These are phyloP conservation scores for Petrocephalus sullivani DNA, from an alignment of 2,797 vertebrate genomes.

Conservation along the genomic window DNA sequence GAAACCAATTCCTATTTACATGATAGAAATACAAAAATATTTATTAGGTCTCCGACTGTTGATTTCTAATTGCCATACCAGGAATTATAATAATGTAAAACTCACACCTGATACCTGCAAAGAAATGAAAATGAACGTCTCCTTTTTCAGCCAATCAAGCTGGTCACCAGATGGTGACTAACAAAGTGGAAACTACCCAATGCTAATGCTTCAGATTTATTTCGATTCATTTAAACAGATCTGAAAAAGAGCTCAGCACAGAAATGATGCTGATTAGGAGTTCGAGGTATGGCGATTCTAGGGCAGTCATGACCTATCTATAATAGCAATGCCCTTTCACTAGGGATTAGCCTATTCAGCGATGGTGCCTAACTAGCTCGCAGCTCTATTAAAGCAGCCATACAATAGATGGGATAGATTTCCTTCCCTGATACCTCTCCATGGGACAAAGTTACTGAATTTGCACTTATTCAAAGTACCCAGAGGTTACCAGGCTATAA, in stretches of 20 bases:
- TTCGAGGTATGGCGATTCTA: background rate
- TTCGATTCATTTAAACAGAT: background rate
- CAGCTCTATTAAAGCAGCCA: background rate
- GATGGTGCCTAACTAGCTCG: background rate
- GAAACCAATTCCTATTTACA: background rate
- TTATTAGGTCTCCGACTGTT: background rate
- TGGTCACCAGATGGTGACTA: background rate
- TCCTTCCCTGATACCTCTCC: background rate
- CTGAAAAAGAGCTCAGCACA: background rate
- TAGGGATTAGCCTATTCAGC: background rate
- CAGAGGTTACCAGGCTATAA: background rate
- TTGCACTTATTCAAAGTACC: background rate
- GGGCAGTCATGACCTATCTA: background rate
- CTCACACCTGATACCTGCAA: background rate
- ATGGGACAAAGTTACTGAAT: background rate
- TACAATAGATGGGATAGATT: background rate
- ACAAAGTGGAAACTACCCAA: background rate
- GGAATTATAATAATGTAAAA: background rate
- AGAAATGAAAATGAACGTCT: background rate
- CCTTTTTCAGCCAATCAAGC: background rate
- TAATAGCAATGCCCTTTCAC: background rate
- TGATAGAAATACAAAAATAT: background rate
- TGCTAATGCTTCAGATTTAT: background rate
- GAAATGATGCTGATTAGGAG: background rate
- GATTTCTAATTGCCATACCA: background rate